Conservation (phyloP, 2,888 invertebrate species). For the Periphyllus acericola region DNA sequence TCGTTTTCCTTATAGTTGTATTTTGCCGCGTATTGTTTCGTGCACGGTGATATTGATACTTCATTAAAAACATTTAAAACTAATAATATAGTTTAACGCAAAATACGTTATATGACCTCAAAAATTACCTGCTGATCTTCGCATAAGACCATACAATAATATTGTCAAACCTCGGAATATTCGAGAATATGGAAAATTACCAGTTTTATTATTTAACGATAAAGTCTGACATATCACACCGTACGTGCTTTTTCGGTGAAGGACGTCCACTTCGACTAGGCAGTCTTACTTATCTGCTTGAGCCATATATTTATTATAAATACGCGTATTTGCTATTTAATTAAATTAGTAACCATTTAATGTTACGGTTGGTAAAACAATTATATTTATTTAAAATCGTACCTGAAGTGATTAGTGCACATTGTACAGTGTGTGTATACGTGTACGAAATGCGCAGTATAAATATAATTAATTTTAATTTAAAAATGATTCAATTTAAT, state of each 20-base stretch:
- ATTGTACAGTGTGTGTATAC: not conserved
- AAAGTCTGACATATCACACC: slow-evolving; percentile 10
- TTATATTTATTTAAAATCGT: not conserved
- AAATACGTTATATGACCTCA: not conserved
- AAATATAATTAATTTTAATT: not conserved
- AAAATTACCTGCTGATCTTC: not conserved
- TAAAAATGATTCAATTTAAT: too few relatives aligned
- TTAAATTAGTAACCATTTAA: not conserved
- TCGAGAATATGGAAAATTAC: slow-evolving; percentile 22
- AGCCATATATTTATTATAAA: not conserved
- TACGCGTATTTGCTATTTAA: not conserved
- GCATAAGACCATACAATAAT: not conserved
- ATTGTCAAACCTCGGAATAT: slow-evolving; percentile 35
- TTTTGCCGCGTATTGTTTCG: too few relatives aligned
- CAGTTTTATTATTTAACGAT: slow-evolving; percentile 33
- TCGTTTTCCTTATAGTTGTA: too few relatives aligned
- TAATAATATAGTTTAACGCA: not conserved
- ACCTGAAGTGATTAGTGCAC: not conserved
- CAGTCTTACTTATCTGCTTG: not conserved
- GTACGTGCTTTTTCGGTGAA: slow-evolving; percentile 45
- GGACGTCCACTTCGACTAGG: slow-evolving; percentile 30
- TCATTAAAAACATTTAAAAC: not conserved
- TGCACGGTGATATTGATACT: too few relatives aligned
- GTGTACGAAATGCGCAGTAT: not conserved
- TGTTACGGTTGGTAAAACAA: not conserved